Evolutionary conservation across 2,797 vertebrate genomes (phyloP).

Genomic region (Pampus argenteus): DNA sequence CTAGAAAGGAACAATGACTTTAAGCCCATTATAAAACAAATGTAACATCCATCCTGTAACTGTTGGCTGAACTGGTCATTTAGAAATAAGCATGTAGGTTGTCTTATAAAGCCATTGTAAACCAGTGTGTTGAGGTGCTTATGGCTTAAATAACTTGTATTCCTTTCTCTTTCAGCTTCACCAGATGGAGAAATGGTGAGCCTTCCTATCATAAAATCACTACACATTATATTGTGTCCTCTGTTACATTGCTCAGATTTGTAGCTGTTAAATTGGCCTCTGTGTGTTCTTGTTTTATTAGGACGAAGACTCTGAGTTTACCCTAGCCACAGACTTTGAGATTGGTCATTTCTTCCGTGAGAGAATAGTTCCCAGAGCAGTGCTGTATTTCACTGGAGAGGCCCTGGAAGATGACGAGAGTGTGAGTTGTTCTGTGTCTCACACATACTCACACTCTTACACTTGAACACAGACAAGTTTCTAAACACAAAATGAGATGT

Average conservation of each 20-base stretch:
- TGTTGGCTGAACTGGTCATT: background rate
- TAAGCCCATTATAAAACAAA: background rate
- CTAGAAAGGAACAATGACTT: too few species aligned
- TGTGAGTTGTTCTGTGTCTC: slow-evolving; percentile 78
- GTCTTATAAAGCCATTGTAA: background rate
- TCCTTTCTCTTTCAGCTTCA: slow-evolving; percentile 83
- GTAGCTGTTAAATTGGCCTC: background rate
- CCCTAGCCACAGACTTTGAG: slow-evolving; percentile 95
- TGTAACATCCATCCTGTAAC: background rate
- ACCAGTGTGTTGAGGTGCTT: background rate
- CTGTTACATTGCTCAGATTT: background rate
- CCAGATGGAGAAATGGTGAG: slow-evolving; percentile 94
- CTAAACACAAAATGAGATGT: background rate
- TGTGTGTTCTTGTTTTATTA: slow-evolving; percentile 59
- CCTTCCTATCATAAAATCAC: slow-evolving; percentile 1
- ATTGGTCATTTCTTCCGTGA: slow-evolving; percentile 98
- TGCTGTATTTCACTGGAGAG: slow-evolving; percentile 98
- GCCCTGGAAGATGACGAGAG: slow-evolving; percentile 97
- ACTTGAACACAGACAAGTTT: slow-evolving; percentile 7
- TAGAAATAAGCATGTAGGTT: background rate
- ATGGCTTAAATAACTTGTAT: background rate
- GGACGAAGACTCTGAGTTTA: slow-evolving; percentile 98
- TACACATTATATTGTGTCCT: background rate
- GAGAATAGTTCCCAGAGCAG: slow-evolving; percentile 95
- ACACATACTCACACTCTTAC: background rate